Conservation (phyloP, 2,113 vertebrate genomes). For the Kobus ellipsiprymnus region DNA sequence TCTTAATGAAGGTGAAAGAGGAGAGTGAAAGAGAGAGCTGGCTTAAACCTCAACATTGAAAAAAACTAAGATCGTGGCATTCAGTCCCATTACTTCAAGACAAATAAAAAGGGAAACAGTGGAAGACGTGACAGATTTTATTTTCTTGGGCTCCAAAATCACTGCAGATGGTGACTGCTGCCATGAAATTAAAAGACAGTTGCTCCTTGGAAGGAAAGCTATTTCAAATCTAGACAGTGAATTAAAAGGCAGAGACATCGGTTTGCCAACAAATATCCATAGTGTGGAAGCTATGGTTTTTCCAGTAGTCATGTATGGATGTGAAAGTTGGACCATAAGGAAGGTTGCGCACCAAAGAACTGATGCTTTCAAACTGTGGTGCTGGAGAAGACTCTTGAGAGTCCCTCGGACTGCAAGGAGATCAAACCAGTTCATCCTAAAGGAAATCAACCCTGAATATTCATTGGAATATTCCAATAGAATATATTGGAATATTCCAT, state of each 20-base stretch:
- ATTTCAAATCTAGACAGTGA: neutral
- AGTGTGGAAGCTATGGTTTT: neutral
- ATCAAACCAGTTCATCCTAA: neutral
- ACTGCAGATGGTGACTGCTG: neutral
- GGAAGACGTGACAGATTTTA: neutral
- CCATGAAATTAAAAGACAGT: neutral
- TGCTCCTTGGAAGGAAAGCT: neutral
- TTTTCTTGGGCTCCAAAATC: neutral
- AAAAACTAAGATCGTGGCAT: neutral
- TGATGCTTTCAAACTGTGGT: neutral
- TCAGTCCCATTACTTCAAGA: neutral
- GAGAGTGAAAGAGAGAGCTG: neutral
- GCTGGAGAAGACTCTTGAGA: neutral
- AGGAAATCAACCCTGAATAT: neutral
- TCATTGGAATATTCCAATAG: neutral
- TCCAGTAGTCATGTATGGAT: neutral
- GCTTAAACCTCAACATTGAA: neutral
- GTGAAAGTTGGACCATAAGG: neutral
- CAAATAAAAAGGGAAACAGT: neutral
- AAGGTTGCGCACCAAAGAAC: neutral
- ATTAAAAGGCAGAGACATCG: neutral
- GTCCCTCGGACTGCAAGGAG: neutral
- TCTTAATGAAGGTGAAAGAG: neutral
- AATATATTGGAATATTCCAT: neutral
- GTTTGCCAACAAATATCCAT: neutral